Evolutionary conservation across 1,140 invertebrate species (phyloP).

Genomic region (Drosophila triauraria): DNA sequence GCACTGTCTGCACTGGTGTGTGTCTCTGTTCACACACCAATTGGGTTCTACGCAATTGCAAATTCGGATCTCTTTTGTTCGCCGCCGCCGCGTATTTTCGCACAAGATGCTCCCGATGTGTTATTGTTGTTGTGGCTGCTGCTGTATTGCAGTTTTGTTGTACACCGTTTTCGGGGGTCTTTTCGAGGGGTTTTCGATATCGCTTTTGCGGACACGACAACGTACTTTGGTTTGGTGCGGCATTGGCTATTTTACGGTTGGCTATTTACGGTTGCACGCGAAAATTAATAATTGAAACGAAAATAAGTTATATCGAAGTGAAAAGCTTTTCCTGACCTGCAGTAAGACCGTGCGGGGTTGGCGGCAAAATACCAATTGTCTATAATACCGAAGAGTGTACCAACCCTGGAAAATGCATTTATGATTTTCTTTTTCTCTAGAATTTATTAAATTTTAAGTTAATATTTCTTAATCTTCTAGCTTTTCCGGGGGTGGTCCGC

Average conservation of each 20-base stretch:
- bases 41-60: constrained; percentile 67
- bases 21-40: constrained; percentile 24
- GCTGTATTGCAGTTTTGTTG: constrained; percentile 35
- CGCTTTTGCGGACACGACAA: constrained; percentile 6
- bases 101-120: constrained; percentile 47
- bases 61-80: constrained; percentile 73
- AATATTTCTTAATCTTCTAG: constrained; percentile 92
- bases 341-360: background rate
- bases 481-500: constrained; percentile 98
- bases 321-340: constrained; percentile 47
- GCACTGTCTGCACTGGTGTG: constrained; percentile 9
- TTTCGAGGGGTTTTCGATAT: background rate
- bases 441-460: constrained; percentile 18
- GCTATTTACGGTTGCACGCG: background rate
- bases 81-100: constrained; percentile 44
- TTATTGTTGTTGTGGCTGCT: constrained; percentile 54
- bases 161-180: constrained; percentile 6
- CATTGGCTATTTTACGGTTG: constrained; percentile 9
- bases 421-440: background rate
- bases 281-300: constrained; percentile 55
- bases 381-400: constrained; percentile 13
- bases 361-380: constrained; percentile 8
- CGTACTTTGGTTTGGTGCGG: constrained; percentile 18
- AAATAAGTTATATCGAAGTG: constrained; percentile 52
- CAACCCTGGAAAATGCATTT: constrained; percentile 10